phyloP scores from a whole-genome alignment of 1,140 invertebrate species.

The Drosophila asahinai region DNA sequence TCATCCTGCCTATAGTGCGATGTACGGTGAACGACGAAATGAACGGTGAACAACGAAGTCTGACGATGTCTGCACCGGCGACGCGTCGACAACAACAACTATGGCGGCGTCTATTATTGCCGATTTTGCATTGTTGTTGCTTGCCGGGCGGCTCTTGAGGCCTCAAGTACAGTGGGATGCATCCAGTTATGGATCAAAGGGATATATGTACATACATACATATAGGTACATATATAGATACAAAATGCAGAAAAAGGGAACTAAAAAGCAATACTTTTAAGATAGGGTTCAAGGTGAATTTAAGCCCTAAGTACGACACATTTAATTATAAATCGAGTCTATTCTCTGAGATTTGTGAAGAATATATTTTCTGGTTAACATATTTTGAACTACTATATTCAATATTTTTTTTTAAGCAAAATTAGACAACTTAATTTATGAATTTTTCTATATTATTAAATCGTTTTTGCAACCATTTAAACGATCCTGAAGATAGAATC shows the following conservation, averaged over 20 bases:
- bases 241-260: background rate
- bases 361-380: too few species aligned
- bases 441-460: fast-evolving
- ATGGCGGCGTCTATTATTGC: constrained; percentile 54
- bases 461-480: background rate
- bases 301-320: too few species aligned
- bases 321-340: too few species aligned
- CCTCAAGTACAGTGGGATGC: constrained; percentile 36
- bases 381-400: background rate
- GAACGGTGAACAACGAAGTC: constrained; percentile 21
- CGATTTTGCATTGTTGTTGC: constrained; percentile 15
- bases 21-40: constrained; percentile 10
- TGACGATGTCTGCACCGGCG: constrained; percentile 66
- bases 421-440: background rate
- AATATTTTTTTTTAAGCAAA: background rate
- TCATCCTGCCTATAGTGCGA: background rate
- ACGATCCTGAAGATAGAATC: background rate
- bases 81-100: constrained; percentile 29
- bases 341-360: too few species aligned
- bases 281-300: background rate
- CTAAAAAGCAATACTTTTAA: background rate
- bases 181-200: constrained; percentile 8
- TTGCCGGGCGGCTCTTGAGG: constrained; percentile 34
- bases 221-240: background rate
- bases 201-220: background rate